Evolutionary conservation across 2,888 invertebrate species (phyloP), one percentile per base, ranked within the genome.

Genomic region (Branchinecta sandiegonensis): DNA sequence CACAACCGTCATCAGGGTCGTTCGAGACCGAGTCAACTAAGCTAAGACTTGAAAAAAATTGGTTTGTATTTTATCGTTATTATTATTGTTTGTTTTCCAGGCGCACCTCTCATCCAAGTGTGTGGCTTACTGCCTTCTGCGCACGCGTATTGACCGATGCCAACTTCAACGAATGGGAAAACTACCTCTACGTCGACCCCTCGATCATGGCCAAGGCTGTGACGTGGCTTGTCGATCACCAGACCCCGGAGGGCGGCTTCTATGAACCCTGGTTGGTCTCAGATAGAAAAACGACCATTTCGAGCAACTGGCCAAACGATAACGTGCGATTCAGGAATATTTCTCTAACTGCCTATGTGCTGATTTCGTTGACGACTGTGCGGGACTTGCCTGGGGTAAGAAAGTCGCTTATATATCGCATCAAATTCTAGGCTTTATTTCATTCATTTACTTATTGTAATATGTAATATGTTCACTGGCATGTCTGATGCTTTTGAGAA

Each of bases 81-180:
- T 37, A 37, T 37, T 71, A 47, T 46, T 46, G 47, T 64, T 71
- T 70, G 67, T 69, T 71, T 74, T 76, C 46, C 74, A 86, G 86
- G 86, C 90, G 91, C 75, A 89, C 90, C 75, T 91, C 92, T 0
- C 83, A 84, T 0, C 85, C 91, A 0, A 91, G 91, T 48, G 91
- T 93, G 0, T 93, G 94, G 94, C 78, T 95, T 72, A 95, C 96
- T 0, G 89, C 95, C 0, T 94, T 91, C 78, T 90, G 90, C 75
- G 88, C 90, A 0, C 84, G 90, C 72, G 84, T 90, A 66, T 87
- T 96, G 77, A 89, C 93, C 77, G 91, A 92, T 76, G 94, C 94
- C 0, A 89, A 89, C 50, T 94, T 94, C 78, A 93, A 94, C 75
- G 95, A 96, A 77, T 96, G 95, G 95, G 94, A 95, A 80, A 92